These are phyloP conservation scores for Sipha flava DNA, from an alignment of 1,140 invertebrate species.

Conservation along the genomic window DNA sequence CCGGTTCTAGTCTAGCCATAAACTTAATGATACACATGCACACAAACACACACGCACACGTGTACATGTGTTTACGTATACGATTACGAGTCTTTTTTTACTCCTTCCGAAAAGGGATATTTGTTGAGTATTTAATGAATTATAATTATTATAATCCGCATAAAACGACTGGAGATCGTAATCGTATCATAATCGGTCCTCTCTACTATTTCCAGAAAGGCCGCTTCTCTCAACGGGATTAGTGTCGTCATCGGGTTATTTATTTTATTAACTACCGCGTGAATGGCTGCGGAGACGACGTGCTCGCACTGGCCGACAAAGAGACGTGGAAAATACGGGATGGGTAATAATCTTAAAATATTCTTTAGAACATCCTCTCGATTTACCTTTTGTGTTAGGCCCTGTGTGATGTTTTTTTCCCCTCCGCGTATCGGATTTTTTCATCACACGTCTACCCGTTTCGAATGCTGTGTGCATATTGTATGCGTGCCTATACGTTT, in stretches of 20 bases:
- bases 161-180: not conserved
- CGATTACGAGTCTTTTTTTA: no score
- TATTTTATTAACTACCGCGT: conserved; percentile 20
- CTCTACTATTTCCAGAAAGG: not conserved
- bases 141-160: not conserved
- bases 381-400: conserved; percentile 18
- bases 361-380: conserved; percentile 2
- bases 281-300: not conserved
- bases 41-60: not conserved
- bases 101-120: not conserved
- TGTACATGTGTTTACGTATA: not conserved
- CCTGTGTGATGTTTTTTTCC: not conserved
- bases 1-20: no score
- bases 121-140: no score
- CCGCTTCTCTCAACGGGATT: conserved; percentile 5
- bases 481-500: not conserved
- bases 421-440: not conserved
- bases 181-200: conserved; percentile 2
- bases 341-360: conserved; percentile 21
- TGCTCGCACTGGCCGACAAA: conserved; percentile 15
- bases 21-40: no score
- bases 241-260: conserved; percentile 28
- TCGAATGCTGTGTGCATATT: not conserved
- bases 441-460: not conserved
- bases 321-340: not conserved